These are phyloP conservation scores for Drosophila recens DNA, from an alignment of 2,888 invertebrate species.

Conservation along the genomic window DNA sequence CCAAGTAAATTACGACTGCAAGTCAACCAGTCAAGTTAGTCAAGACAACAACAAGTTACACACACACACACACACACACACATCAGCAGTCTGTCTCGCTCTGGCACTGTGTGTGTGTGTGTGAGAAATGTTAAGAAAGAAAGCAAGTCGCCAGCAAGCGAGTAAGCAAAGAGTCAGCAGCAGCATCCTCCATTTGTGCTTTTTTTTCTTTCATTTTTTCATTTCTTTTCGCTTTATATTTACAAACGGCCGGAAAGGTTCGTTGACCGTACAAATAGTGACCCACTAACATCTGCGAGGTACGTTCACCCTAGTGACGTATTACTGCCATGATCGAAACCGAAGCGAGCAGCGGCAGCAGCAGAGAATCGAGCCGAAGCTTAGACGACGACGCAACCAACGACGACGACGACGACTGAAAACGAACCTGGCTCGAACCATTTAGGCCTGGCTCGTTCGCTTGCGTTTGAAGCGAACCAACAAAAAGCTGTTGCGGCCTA, in stretches of 20 bases:
- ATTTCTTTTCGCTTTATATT: slow-evolving; percentile 71
- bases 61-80: slow-evolving; percentile 10
- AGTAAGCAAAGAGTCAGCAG: slow-evolving; percentile 22
- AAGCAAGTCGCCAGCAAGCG: slow-evolving; percentile 63
- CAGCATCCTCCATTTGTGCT: slow-evolving; percentile 60
- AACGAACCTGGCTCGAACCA: slow-evolving; percentile 74
- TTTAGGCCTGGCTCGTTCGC: slow-evolving; percentile 47
- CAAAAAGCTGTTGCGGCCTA: slow-evolving; percentile 52
- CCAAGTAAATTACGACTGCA: slow-evolving; percentile 81
- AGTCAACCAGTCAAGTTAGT: slow-evolving; percentile 79
- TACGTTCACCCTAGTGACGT: slow-evolving; percentile 86
- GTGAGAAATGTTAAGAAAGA: slow-evolving; percentile 70
- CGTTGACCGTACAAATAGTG: slow-evolving; percentile 86
- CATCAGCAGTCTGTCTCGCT: slow-evolving; percentile 13
- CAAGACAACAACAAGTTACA: slow-evolving; percentile 71
- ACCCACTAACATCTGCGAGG: slow-evolving; percentile 86
- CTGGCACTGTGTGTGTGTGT: slow-evolving; percentile 25
- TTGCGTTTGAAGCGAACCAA: slow-evolving; percentile 51
- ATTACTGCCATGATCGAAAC: slow-evolving; percentile 79
- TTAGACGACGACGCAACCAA: slow-evolving; percentile 35
- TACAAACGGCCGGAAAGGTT: slow-evolving; percentile 84
- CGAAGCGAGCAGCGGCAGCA: slow-evolving; percentile 41
- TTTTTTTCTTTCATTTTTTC: slow-evolving; percentile 52
- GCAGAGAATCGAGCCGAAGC: slow-evolving; percentile 53
- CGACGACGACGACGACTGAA: slow-evolving; percentile 16